Evolutionary conservation across 2,888 invertebrate species (phyloP), one percentile per base, ranked within the genome.

Genomic region (Scotopteryx bipunctaria): DNA sequence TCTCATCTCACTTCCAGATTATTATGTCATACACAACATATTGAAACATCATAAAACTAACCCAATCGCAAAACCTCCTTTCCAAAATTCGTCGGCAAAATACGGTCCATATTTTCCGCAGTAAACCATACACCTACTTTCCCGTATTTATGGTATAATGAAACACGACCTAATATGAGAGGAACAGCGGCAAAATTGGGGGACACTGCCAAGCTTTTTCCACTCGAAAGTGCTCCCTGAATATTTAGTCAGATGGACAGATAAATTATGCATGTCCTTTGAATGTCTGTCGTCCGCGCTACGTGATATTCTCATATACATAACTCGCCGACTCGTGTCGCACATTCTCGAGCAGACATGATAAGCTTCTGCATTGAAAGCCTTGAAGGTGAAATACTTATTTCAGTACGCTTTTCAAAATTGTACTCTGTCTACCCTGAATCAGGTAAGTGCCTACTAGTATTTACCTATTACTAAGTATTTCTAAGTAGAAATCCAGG

Each of bases 231-330:
- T 62, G 65, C 62, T 59, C 55, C 38, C 58, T 69, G 69, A 67
- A 69, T 70, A 65, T 59, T 58, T 63, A 66, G 62, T 62, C 59
- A 63, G 62, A 65, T 66, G 58, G 59, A 62, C 65, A 58, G 51
- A 61, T 71, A 63, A 67, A 71, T 69, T 70, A 70, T 71, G 60
- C 61, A 67, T 59, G 59, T 62, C 50, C 60, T 65, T 60, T 67
- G 55, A 67, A 68, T 66, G 59, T 57, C 59, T 50, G 59, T 52
- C 57, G 59, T 51, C 53, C 55, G 46, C 45, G 47, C 33, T 54
- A 51, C 49, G 46, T 57, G 54, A 56, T 61, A 61, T 63, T 55
- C 64, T 65, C 60, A 65, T 65, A 66, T 41, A 41, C 47, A 40
- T 50, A 55, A 46, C 51, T 54, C 46, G 51, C 45, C 16, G 29